A percentile compares a stretch with the other conserved stretches of the same genome.
These are phyloP conservation scores for Magallana gigas DNA, from an alignment of 1,140 invertebrate genomes.

Conservation along the genomic window DNA sequence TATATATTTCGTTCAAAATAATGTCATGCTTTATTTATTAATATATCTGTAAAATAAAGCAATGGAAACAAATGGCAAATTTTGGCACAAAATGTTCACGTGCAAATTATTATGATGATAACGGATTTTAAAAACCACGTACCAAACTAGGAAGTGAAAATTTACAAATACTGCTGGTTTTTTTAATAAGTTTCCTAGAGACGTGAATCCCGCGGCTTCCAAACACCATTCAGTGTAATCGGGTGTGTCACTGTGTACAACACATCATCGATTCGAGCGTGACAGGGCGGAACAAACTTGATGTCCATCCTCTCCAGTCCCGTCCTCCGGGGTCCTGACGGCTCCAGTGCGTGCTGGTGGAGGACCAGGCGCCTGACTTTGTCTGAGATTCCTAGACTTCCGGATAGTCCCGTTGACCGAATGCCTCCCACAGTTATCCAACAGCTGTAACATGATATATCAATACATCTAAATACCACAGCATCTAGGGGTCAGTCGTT, in stretches of 20 bases:
- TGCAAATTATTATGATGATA: no score
- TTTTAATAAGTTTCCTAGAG: neutral
- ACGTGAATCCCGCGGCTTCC: neutral
- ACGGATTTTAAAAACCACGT: no score
- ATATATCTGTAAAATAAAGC: no score
- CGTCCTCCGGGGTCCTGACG: conserved; percentile 33
- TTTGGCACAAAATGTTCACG: no score
- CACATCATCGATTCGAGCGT: conserved; percentile 49
- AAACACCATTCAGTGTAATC: conserved; percentile 44
- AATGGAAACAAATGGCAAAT: no score
- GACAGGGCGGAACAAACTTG: conserved; percentile 50
- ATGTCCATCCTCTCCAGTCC: conserved; percentile 49
- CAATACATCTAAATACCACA: neutral
- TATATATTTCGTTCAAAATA: no score
- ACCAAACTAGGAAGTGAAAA: no score
- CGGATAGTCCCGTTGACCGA: conserved; percentile 71
- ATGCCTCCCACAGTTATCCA: conserved; percentile 73
- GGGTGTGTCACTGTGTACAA: conserved; percentile 64
- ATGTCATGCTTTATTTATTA: no score
- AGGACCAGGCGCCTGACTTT: conserved; percentile 53
- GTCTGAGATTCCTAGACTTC: conserved; percentile 66
- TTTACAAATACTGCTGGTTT: no score
- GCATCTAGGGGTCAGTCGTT: neutral
- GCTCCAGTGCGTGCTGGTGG: conserved; percentile 58
- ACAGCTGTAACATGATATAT: conserved; percentile 50